Evolutionary conservation across 1,140 invertebrate species (phyloP).

Genomic region (Portunus trituberculatus): DNA sequence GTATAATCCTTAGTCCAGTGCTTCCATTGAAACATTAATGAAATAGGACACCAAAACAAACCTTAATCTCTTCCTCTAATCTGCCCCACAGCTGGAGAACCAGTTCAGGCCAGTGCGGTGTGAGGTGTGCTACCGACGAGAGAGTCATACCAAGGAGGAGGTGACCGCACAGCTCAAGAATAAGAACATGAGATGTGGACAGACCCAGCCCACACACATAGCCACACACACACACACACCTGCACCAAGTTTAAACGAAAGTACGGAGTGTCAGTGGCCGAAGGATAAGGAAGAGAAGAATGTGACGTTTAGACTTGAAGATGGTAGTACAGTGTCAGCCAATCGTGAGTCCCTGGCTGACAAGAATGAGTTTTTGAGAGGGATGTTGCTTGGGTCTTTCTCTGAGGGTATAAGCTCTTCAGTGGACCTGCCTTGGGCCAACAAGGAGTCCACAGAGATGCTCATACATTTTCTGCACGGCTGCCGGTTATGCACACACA

Average conservation of each 20-base stretch:
- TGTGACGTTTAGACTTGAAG: constrained; percentile 62
- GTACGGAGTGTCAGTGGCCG: not conserved
- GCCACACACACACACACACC: not conserved
- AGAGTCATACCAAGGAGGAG: constrained; percentile 60
- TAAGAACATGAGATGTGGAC: not conserved
- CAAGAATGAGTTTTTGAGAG: constrained; percentile 64
- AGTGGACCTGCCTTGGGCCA: constrained; percentile 4
- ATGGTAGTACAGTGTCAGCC: constrained; percentile 54
- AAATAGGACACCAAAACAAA: too few relatives aligned
- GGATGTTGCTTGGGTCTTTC: constrained; percentile 61
- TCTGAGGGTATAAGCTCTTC: constrained; percentile 52
- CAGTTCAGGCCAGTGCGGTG: constrained; percentile 57
- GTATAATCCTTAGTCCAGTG: too few relatives aligned
- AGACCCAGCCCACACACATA: not conserved
- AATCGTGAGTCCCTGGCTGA: constrained; percentile 55
- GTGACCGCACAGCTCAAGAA: constrained; percentile 48
- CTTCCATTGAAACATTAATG: too few relatives aligned
- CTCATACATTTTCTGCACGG: constrained; percentile 62
- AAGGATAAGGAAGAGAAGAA: constrained; percentile 13
- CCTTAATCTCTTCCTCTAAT: not conserved
- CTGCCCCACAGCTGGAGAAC: constrained; percentile 53
- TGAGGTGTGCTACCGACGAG: constrained; percentile 33
- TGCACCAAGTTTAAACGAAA: not conserved
- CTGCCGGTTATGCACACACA: constrained; percentile 38
- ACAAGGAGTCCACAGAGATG: constrained; percentile 39